phyloP scores from a whole-genome alignment of 2,113 vertebrate species.

The Deroptyus accipitrinus region DNA sequence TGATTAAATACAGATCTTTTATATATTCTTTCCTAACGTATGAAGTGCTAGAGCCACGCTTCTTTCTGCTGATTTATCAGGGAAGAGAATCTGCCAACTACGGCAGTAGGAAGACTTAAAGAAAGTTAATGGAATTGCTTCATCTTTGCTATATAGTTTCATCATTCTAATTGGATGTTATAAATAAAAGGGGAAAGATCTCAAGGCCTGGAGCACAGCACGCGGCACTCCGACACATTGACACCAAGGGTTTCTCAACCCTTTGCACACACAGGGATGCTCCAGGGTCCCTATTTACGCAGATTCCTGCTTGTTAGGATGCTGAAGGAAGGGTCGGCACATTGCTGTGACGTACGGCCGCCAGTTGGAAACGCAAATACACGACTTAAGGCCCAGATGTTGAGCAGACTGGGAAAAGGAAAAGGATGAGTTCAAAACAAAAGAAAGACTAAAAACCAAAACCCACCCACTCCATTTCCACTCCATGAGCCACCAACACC shows the following conservation, averaged over 20 bases:
- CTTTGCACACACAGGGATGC: not conserved
- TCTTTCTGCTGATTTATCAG: constrained; percentile 27
- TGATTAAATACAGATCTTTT: constrained; percentile 47
- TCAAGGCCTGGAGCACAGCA: not conserved
- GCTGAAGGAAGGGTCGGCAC: not conserved
- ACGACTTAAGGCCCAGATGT: constrained; percentile 9
- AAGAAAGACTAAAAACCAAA: not conserved
- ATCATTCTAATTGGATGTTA: not conserved
- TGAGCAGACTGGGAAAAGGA: not conserved
- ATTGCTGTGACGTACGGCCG: not conserved
- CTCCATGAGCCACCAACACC: not conserved
- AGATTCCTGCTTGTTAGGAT: not conserved
- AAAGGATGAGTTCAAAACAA: not conserved
- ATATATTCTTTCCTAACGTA: not conserved
- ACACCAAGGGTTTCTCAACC: not conserved
- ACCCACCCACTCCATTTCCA: not conserved
- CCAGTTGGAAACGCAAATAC: not conserved
- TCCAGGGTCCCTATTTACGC: not conserved
- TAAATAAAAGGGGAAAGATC: not conserved
- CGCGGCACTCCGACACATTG: rapidly evolving
- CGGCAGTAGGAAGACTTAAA: not conserved
- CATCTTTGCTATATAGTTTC: not conserved
- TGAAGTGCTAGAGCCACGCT: not conserved
- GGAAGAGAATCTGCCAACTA: constrained; percentile 2
- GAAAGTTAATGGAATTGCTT: not conserved